phyloP scores from a whole-genome alignment of 2,797 vertebrate species.

The Spheniscus humboldti region DNA sequence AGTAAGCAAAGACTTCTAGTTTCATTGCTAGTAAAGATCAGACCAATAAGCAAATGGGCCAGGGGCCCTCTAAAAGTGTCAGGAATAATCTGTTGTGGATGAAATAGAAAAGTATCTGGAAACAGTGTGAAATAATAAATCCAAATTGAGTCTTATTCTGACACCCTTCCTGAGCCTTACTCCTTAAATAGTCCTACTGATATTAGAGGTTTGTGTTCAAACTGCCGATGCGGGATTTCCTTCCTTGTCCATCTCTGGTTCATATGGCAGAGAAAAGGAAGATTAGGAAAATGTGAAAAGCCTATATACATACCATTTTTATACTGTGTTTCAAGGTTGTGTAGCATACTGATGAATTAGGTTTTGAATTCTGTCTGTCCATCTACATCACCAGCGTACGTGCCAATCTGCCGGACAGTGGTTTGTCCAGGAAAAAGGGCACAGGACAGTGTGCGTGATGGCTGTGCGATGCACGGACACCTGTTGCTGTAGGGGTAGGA shows the following conservation, averaged over 20 bases:
- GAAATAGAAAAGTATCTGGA: slow-evolving; percentile 63
- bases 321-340: neutral
- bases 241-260: neutral
- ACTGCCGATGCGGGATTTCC: neutral
- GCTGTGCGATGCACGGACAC: neutral
- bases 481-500: neutral
- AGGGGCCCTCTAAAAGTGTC: slow-evolving; percentile 69
- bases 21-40: slow-evolving; percentile 75
- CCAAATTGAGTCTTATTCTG: neutral
- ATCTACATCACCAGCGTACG: neutral
- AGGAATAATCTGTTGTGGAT: slow-evolving; percentile 70
- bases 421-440: neutral
- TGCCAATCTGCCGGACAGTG: neutral
- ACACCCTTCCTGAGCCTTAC: neutral
- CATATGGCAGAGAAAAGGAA: neutral
- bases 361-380: neutral
- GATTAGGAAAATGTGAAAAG: neutral
- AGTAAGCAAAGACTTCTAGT: slow-evolving; percentile 69
- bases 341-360: neutral
- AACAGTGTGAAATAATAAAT: slow-evolving; percentile 60
- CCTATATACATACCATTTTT: neutral
- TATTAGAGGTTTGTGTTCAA: neutral
- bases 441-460: fast-evolving
- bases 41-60: slow-evolving; percentile 71
- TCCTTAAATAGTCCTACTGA: neutral